Evolutionary conservation across 2,113 vertebrate species (phyloP).

Genomic region (Parus major): DNA sequence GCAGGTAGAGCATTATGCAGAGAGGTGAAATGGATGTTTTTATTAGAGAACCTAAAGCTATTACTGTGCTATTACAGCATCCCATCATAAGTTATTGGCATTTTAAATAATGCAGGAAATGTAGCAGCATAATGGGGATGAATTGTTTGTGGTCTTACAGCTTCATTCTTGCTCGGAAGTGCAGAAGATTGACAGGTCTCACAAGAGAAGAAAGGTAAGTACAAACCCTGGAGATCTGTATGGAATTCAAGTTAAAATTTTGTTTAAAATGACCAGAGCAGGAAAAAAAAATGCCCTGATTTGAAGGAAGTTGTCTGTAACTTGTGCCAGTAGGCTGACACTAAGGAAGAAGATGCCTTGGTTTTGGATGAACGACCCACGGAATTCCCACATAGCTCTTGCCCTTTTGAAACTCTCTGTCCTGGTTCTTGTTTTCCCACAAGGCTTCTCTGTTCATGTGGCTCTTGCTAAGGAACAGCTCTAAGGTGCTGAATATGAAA

Average conservation of each 20-base stretch:
- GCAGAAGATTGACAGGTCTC: constrained; percentile 83
- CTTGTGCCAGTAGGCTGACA: background rate
- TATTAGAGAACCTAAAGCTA: background rate
- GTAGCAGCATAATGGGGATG: background rate
- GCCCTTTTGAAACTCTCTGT: background rate
- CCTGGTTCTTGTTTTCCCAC: background rate
- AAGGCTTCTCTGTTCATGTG: background rate
- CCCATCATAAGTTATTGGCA: background rate
- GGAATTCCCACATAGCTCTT: background rate
- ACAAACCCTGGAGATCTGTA: background rate
- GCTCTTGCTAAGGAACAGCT: background rate
- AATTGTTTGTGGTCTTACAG: constrained; percentile 67
- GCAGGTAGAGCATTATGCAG: background rate
- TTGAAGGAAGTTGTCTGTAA: background rate
- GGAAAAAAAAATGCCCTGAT: background rate
- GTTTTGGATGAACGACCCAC: background rate
- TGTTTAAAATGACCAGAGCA: background rate
- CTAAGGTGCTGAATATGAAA: background rate
- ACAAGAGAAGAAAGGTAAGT: constrained; percentile 91
- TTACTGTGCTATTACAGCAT: background rate
- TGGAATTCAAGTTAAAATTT: background rate
- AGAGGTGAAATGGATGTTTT: background rate
- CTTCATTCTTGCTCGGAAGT: constrained; percentile 92
- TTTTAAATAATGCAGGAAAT: background rate
- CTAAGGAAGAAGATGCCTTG: background rate